Conservation (phyloP, 2,113 vertebrate species). For the Gopherus flavomarginatus region DNA sequence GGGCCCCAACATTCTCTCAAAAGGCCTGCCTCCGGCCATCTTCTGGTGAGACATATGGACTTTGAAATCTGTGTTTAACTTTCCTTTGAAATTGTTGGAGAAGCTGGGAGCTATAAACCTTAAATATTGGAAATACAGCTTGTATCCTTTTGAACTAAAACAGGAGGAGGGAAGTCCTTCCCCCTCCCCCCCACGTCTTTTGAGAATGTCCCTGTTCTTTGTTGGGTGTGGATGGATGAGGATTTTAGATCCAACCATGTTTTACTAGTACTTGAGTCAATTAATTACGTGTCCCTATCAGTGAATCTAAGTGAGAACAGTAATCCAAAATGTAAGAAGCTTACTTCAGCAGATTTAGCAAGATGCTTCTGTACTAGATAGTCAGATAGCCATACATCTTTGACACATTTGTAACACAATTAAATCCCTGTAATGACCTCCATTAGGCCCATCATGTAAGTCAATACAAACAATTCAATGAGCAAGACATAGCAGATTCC, state of each 20-base stretch:
- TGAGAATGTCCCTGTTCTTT: background rate
- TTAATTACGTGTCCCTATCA: background rate
- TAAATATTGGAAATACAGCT: background rate
- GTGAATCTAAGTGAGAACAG: background rate
- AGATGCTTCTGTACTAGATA: background rate
- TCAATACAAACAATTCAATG: constrained; percentile 32
- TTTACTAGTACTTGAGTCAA: background rate
- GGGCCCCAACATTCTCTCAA: background rate
- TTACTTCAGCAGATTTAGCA: background rate
- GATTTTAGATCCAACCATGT: background rate
- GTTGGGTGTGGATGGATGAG: background rate
- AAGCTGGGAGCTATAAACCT: background rate
- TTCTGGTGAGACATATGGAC: background rate
- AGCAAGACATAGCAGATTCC: constrained; percentile 22
- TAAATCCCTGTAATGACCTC: constrained; percentile 38
- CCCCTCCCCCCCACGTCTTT: background rate
- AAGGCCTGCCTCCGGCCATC: background rate
- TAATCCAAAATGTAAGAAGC: background rate
- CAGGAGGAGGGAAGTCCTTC: background rate
- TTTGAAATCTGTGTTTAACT: background rate
- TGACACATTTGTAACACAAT: constrained; percentile 5
- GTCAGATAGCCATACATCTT: background rate
- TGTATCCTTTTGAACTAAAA: background rate
- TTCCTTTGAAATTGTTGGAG: background rate
- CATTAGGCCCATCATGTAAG: constrained; percentile 15